These are phyloP conservation scores for Caretta caretta DNA, from an alignment of 2,113 vertebrate genomes.

Conservation along the genomic window DNA sequence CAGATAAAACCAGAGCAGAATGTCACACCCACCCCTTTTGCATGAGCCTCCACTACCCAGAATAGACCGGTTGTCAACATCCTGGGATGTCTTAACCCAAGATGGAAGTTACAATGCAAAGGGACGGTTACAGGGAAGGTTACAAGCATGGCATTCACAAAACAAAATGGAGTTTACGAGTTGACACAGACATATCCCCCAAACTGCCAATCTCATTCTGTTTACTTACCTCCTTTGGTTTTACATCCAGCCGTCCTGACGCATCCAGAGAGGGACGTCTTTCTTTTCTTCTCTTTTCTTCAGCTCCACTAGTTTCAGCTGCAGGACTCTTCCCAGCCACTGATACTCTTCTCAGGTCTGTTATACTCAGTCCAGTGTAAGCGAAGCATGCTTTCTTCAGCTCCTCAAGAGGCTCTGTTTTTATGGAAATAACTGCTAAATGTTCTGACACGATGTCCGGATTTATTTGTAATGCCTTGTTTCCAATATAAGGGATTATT, in stretches of 20 bases:
- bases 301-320: rapidly evolving
- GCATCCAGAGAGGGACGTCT: constrained; percentile 48
- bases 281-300: background rate
- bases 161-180: background rate
- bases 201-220: background rate
- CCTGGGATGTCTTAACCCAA: background rate
- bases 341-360: constrained; percentile 65
- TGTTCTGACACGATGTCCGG: constrained; percentile 69
- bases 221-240: constrained; percentile 40
- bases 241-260: constrained; percentile 13
- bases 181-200: background rate
- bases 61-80: background rate
- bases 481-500: constrained; percentile 60
- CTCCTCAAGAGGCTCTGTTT: constrained; percentile 69
- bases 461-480: constrained; percentile 54
- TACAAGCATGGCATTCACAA: background rate
- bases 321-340: constrained; percentile 15
- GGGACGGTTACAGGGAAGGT: background rate
- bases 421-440: constrained; percentile 72
- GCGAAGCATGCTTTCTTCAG: constrained; percentile 53
- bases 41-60: background rate
- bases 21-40: too few relatives aligned
- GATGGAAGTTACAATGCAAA: background rate
- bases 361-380: constrained; percentile 54
- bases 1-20: too few relatives aligned